A percentile compares a stretch with the other conserved stretches of the same genome.
phyloP scores from a whole-genome alignment of 2,888 invertebrate species.

The Eristalis pertinax region DNA sequence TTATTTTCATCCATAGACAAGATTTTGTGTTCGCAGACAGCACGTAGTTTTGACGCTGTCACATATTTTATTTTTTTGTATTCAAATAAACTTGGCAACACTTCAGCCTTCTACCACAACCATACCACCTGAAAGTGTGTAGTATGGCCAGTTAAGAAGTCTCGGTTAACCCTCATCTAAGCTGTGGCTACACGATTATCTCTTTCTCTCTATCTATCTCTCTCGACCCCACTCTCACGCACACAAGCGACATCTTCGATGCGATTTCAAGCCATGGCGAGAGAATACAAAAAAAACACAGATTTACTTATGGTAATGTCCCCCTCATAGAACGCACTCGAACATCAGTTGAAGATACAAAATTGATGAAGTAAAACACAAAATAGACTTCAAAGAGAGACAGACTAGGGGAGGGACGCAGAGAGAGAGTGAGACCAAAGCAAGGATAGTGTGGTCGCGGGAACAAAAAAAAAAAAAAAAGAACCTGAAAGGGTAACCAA shows the following conservation, averaged over 20 bases:
- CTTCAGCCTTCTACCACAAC: background rate
- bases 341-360: conserved; percentile 20
- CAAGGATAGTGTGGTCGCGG: background rate
- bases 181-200: background rate
- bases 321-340: conserved; percentile 5
- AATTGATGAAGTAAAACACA: conserved; percentile 18
- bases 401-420: background rate
- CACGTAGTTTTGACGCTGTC: background rate
- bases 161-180: background rate
- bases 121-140: background rate
- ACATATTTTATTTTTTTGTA: background rate
- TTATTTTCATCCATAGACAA: background rate
- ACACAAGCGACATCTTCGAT: background rate
- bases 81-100: background rate
- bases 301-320: background rate
- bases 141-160: background rate
- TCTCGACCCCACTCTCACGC: background rate
- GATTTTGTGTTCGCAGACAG: background rate
- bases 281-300: background rate
- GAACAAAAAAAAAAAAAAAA: conserved; percentile 3
- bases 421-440: background rate
- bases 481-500: background rate
- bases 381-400: background rate
- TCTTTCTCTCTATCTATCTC: background rate
- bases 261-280: background rate